Conservation (phyloP, 2,888 invertebrate genomes). For the Aromia moschata region DNA sequence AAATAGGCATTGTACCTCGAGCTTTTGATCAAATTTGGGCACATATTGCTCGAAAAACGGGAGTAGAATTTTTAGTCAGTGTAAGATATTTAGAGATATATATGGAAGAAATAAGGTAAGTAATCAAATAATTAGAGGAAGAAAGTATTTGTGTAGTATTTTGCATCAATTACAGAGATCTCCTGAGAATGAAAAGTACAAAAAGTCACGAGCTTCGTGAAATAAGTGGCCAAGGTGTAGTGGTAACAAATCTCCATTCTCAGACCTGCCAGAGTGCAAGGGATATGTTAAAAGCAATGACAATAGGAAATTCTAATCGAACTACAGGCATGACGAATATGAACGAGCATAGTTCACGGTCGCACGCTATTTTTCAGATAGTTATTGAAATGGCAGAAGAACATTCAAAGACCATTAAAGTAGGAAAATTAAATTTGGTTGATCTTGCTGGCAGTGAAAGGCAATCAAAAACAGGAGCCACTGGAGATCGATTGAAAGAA, state of each 20-base stretch:
- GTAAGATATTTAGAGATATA: conserved; percentile 98
- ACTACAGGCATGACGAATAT: conserved; percentile 77
- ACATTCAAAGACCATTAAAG: conserved; percentile 71
- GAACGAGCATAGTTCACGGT: conserved; percentile 97
- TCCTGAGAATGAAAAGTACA: conserved; percentile 69
- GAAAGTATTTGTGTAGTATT: too few species aligned
- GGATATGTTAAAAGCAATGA: conserved; percentile 95
- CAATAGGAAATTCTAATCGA: conserved; percentile 90
- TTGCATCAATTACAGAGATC: conserved; percentile 67
- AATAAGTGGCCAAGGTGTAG: conserved; percentile 81
- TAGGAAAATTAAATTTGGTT: conserved; percentile 96
- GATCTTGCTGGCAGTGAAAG: conserved; percentile 98
- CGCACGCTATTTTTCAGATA: conserved; percentile 98
- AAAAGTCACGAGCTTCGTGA: conserved; percentile 71
- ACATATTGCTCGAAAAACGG: conserved; percentile 89
- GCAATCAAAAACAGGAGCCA: conserved; percentile 96
- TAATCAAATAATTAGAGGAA: background rate
- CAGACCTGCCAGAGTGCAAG: conserved; percentile 92
- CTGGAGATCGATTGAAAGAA: conserved; percentile 91
- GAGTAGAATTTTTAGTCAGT: conserved; percentile 94
- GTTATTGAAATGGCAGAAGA: conserved; percentile 93
- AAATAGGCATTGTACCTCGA: conserved; percentile 76
- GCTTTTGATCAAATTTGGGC: conserved; percentile 98
- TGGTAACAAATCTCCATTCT: conserved; percentile 94
- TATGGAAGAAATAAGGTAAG: conserved; percentile 84